phyloP scores from a whole-genome alignment of 2,797 vertebrate genomes.

The Mico argentatus region DNA sequence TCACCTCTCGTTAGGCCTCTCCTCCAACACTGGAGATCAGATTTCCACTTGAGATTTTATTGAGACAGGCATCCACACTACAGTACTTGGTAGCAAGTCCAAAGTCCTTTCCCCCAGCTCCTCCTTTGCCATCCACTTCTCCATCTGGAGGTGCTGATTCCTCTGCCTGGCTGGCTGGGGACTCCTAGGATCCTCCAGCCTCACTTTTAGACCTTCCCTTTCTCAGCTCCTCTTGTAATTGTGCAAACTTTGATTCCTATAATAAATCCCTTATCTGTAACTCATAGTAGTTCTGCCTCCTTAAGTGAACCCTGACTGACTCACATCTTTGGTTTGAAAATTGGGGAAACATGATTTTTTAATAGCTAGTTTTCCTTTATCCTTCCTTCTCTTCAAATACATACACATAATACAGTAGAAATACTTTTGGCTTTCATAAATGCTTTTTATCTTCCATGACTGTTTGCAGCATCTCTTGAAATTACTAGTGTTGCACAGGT shows the following conservation, averaged over 20 bases:
- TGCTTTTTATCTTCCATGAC: neutral
- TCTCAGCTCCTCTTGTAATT: neutral
- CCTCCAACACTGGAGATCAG: neutral
- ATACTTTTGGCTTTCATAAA: neutral
- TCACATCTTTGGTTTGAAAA: conserved; percentile 23
- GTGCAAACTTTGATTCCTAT: neutral
- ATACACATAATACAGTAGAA: neutral
- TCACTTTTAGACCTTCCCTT: neutral
- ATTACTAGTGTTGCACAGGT: neutral
- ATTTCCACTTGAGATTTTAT: neutral
- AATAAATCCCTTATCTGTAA: neutral
- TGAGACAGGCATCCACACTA: neutral
- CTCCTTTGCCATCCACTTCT: neutral
- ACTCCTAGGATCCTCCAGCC: neutral
- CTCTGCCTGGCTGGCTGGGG: neutral
- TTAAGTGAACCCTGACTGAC: neutral
- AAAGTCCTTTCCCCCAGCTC: too few relatives aligned
- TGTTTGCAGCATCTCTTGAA: neutral
- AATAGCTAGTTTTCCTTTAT: neutral
- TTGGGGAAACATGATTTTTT: neutral
- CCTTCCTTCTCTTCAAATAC: neutral
- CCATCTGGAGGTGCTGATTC: neutral
- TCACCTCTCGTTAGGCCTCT: neutral
- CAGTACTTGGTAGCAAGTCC: neutral
- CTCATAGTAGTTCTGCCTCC: neutral